Conservation (phyloP, 2,888 invertebrate genomes). For the Dorcus hopei region DNA sequence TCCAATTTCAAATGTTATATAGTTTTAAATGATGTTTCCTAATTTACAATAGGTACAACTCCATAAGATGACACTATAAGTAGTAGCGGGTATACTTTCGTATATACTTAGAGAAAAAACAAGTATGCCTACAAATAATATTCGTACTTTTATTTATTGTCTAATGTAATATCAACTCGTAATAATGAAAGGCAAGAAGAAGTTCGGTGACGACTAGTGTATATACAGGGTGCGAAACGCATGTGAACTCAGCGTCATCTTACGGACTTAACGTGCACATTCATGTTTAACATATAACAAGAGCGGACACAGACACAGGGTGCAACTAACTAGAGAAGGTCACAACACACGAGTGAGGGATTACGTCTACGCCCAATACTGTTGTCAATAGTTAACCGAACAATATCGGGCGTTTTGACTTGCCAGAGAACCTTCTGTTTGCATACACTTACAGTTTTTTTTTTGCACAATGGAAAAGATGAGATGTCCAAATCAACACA, state of each 20-base stretch:
- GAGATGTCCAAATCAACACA: neutral
- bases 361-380: constrained; percentile 21
- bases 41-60: constrained; percentile 42
- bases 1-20: constrained; percentile 48
- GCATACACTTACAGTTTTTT: constrained; percentile 20
- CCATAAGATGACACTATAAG: constrained; percentile 31
- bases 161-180: constrained; percentile 35
- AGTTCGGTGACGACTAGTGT: constrained; percentile 35
- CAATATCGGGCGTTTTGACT: constrained; percentile 18
- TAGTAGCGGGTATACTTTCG: constrained; percentile 5
- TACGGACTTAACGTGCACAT: constrained; percentile 41
- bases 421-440: constrained; percentile 21
- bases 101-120: constrained; percentile 14
- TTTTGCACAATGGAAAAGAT: constrained; percentile 11
- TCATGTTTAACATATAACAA: constrained; percentile 35
- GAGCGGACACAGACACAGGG: constrained; percentile 43
- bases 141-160: constrained; percentile 35
- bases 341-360: constrained; percentile 38
- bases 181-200: constrained; percentile 20
- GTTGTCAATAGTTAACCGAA: neutral
- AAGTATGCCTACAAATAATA: constrained; percentile 31
- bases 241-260: constrained; percentile 27
- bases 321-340: constrained; percentile 38
- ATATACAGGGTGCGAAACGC: constrained; percentile 35
- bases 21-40: constrained; percentile 38